phyloP scores from a whole-genome alignment of 2,888 invertebrate species.

The Tethea ocularis region DNA sequence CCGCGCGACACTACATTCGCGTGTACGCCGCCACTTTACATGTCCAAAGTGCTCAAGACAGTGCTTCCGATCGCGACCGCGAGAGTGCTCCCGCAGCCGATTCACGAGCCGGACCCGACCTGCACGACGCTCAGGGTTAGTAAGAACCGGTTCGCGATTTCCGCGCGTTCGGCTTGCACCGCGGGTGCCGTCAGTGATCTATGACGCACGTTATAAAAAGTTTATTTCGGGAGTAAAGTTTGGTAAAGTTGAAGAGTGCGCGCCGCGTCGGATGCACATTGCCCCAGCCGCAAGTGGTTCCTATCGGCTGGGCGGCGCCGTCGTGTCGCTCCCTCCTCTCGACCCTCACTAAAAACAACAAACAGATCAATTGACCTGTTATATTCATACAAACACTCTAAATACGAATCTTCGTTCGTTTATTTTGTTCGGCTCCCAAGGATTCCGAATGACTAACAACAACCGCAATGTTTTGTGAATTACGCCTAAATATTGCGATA shows the following conservation, averaged over 20 bases:
- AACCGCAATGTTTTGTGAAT: constrained; percentile 68
- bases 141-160: constrained; percentile 53
- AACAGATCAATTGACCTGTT: constrained; percentile 79
- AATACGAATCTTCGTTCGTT: constrained; percentile 49
- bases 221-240: constrained; percentile 78
- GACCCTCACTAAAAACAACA: constrained; percentile 77
- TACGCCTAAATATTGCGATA: constrained; percentile 74
- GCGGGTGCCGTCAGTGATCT: constrained; percentile 52
- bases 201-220: constrained; percentile 66
- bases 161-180: constrained; percentile 39
- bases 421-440: constrained; percentile 49
- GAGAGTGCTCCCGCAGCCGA: constrained; percentile 77
- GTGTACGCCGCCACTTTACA: constrained; percentile 72
- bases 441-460: constrained; percentile 51
- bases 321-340: constrained; percentile 71
- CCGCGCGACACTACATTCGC: constrained; percentile 64
- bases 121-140: constrained; percentile 80
- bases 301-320: constrained; percentile 75
- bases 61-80: constrained; percentile 79
- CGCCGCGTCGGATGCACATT: constrained; percentile 73
- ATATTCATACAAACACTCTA: constrained; percentile 60
- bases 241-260: constrained; percentile 73
- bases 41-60: constrained; percentile 81
- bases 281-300: constrained; percentile 74
- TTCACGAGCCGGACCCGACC: constrained; percentile 75